Evolutionary conservation across 2,888 invertebrate species (phyloP).

Genomic region (Ommatoiulus sabulosus): DNA sequence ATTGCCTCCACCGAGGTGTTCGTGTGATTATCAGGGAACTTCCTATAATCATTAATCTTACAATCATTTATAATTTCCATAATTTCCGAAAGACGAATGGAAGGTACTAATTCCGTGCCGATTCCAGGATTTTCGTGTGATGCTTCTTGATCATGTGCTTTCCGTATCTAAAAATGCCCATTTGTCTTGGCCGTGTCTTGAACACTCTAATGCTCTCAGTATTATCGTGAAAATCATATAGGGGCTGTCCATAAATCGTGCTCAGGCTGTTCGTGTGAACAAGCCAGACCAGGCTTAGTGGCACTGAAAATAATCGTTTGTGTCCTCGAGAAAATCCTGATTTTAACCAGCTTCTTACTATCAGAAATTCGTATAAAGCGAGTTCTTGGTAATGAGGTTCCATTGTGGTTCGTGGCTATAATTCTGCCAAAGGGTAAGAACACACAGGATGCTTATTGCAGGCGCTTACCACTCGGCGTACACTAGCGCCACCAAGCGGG

Average conservation of each 20-base stretch:
- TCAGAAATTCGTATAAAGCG: too few species aligned
- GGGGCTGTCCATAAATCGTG: background rate
- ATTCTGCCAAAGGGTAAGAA: too few species aligned
- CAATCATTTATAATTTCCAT: constrained; percentile 36
- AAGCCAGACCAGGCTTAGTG: too few species aligned
- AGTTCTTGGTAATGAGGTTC: too few species aligned
- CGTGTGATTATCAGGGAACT: constrained; percentile 21
- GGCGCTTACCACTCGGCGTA: too few species aligned
- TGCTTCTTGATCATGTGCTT: background rate
- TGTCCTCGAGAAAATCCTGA: too few species aligned
- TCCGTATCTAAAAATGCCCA: background rate
- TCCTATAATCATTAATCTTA: constrained; percentile 52
- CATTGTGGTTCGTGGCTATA: too few species aligned
- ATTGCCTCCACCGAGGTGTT: background rate
- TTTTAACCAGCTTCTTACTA: too few species aligned
- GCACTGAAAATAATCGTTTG: too few species aligned
- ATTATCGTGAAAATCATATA: background rate
- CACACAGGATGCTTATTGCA: too few species aligned
- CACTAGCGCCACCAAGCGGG: too few species aligned
- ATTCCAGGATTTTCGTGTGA: background rate
- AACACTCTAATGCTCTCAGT: too few species aligned
- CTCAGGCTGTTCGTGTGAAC: background rate
- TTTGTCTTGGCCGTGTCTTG: background rate
- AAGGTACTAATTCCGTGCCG: background rate
- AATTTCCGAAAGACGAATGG: background rate